Percentiles rank a stretch among this genome's conserved stretches.
phyloP scores from a whole-genome alignment of 2,797 vertebrate genomes.

The Moxostoma hubbsi region DNA sequence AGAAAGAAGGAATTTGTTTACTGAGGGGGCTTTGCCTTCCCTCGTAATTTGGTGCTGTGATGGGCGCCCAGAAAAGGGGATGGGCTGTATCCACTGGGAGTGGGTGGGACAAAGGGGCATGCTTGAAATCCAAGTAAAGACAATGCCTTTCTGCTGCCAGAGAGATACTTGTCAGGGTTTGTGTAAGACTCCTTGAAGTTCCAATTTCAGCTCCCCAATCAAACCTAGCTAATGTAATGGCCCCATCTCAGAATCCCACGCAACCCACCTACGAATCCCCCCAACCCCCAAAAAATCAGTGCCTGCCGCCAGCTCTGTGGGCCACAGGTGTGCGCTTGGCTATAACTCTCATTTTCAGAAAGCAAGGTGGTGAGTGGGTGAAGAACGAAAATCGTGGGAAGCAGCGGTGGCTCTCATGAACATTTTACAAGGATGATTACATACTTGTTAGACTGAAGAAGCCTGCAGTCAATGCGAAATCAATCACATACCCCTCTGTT shows the following conservation, averaged over 20 bases:
- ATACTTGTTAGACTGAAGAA: conserved; percentile 52
- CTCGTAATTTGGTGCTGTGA: conserved; percentile 15
- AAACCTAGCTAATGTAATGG: conserved; percentile 56
- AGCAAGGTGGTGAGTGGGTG: conserved; percentile 34
- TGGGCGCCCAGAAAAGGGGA: conserved; percentile 17
- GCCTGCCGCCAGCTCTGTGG: conserved; percentile 36
- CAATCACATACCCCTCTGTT: conserved; percentile 31
- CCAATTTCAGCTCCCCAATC: conserved; percentile 60
- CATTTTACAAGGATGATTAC: conserved; percentile 63
- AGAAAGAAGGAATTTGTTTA: conserved; percentile 34
- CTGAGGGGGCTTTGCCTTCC: conserved; percentile 28
- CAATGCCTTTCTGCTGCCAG: conserved; percentile 42
- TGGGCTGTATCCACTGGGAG: conserved; percentile 13
- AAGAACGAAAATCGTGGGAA: conserved; percentile 55
- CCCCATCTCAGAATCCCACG: conserved; percentile 28
- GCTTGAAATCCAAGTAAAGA: conserved; percentile 44
- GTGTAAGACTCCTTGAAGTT: conserved; percentile 55
- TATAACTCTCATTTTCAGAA: conserved; percentile 58
- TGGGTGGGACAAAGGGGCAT: conserved; percentile 19
- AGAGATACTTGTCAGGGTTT: conserved; percentile 58
- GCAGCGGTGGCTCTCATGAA: conserved; percentile 56
- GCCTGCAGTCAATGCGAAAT: conserved; percentile 28
- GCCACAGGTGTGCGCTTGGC: conserved; percentile 57
- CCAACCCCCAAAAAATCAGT: conserved; percentile 39
- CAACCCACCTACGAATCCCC: conserved; percentile 19